Base-by-base conservation (phyloP, 2,888 invertebrate genomes). In the Drosophila acutilabella region DNA sequence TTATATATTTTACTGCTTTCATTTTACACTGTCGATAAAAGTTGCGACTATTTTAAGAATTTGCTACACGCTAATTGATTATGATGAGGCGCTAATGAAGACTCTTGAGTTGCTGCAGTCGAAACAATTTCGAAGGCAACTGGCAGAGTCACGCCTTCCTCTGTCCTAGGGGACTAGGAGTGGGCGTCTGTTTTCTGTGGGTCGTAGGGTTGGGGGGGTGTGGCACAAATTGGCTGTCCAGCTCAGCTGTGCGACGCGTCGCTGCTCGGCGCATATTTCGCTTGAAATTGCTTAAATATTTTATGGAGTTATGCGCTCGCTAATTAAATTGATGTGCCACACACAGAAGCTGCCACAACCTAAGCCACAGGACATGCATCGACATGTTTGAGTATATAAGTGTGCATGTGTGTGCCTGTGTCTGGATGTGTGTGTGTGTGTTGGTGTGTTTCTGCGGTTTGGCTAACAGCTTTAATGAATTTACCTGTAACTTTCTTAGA, bases 281-380 rank as follows among this genome's bases (percentile, higher is more conserved):
- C 68, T 67, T 61, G 72, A 81, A 87, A 82, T 84, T 81, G 77
- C 89, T 84, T 87, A 79, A 88, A 87, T 87, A 88, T 87, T 87
- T 87, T 79, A 87, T 88, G 64, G 74, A 87, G 87, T 77, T 88
- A 87, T 87, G 89, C 65, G 74, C 81, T 69, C 82, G 87, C 89
- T 87, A 87, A 87, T 87, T 87, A 87, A 89, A 87, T 87, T 88
- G 87, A 87, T 76, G 82, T 82, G 84, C 76, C 81, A 81, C 76
- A 75, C 66, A 81, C 71, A 79, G 75, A 67, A 69, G 57, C 66
- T 59, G 74, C 66, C 64, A 70, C 77, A 77, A 53, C 66, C 60
- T 50, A 51, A 62, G 73, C 71, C 74, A 75, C 69, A 79, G 64
- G 71, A 74, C 71, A 74, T 69, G 36, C 70, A 57, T 65, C 85